Evolutionary conservation across 1,140 invertebrate species (phyloP), one percentile per base, ranked within the genome.

Genomic region (Drosophila kurseongensis): DNA sequence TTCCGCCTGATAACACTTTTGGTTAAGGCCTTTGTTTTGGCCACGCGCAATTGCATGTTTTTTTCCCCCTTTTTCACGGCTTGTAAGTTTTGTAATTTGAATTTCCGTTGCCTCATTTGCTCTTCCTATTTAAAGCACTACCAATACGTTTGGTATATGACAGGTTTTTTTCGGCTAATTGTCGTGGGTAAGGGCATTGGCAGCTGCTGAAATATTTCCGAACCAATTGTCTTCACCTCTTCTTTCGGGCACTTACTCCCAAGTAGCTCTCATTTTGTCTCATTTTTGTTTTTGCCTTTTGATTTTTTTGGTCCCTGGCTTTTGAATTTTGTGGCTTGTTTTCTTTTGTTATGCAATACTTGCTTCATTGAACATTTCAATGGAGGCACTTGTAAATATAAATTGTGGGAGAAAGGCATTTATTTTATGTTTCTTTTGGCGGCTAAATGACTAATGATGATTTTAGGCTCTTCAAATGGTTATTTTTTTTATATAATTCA

Each of bases 81-180:
- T 77, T 66, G 81, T 80, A 67, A 75, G 61, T 86, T 74, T 86
- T 86, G 82, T 88, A 88, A 86, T 86, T 82, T 74, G 56, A 80
- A 84, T 88, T 86, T 81, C 65, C 69, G 75, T 88, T 86, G 78
- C 78, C 73, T 79, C 82, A 86, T 63, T 63, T 75, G 65, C 69
- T 58, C 75, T 83, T 77, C 73, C 74, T 74, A 72, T 47, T 56
- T 47, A 16, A 68, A 62, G 7, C 32, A 32, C 42, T 36, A 18
- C 47, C 32, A n/a, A 45, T 63, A 52, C 13, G 36, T 67, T 18
- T 38, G 13, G 16, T 65, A 29, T 51, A 23, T 51, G 29, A 16
- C 13, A 54, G 12, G 41, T 36, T 45, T 62, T 61, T 55, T 55
- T 41, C 35, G 57, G 40, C 75, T 86, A 86, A 86, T 86, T 86